These are phyloP conservation scores for Phortica okadai DNA, from an alignment of 2,888 invertebrate genomes.

Conservation along the genomic window DNA sequence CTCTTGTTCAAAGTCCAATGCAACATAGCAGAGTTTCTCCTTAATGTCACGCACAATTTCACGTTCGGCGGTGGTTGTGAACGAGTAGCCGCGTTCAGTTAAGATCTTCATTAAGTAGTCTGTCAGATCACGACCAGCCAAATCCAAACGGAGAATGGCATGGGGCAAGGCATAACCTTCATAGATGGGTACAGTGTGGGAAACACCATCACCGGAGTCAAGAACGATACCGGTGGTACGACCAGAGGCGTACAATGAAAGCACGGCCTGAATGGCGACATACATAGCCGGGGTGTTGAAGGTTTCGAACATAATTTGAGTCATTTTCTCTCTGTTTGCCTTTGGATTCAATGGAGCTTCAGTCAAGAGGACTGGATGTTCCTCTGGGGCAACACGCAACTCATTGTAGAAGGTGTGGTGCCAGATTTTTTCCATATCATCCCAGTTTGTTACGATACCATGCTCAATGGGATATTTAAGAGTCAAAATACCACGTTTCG, in stretches of 20 bases:
- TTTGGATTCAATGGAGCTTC: conserved; percentile 94
- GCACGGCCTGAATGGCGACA: conserved; percentile 95
- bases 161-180: conserved; percentile 96
- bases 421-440: conserved; percentile 99
- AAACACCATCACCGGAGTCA: conserved; percentile 97
- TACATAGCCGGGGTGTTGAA: conserved; percentile 96
- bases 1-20: conserved; percentile 94
- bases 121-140: conserved; percentile 94
- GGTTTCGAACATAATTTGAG: conserved; percentile 95
- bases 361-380: conserved; percentile 91
- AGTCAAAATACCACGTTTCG: conserved; percentile 92
- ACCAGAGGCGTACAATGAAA: conserved; percentile 95
- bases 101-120: conserved; percentile 97
- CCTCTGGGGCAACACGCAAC: conserved; percentile 95
- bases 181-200: conserved; percentile 97
- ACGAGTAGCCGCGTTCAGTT: conserved; percentile 93
- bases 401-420: conserved; percentile 99
- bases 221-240: conserved; percentile 97
- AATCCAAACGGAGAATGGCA: conserved; percentile 93
- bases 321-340: conserved; percentile 93
- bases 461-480: conserved; percentile 98
- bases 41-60: conserved; percentile 97
- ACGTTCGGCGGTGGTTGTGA: conserved; percentile 94
- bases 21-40: conserved; percentile 94
- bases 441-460: conserved; percentile 99